Evolutionary conservation across 1,140 invertebrate species (phyloP).

Genomic region (Theocolax elegans): DNA sequence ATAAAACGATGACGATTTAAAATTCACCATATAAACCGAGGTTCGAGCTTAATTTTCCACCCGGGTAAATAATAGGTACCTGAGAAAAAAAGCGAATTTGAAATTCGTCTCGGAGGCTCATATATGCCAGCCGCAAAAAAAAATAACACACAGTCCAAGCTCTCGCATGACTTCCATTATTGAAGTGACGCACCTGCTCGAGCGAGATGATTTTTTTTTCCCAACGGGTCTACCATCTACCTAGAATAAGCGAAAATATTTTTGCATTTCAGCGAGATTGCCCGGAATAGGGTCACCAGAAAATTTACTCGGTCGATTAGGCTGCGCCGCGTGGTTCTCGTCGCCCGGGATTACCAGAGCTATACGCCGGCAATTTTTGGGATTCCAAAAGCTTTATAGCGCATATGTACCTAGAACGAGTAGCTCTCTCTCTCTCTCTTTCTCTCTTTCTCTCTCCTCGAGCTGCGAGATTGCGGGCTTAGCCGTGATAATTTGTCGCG

Average conservation of each 20-base stretch:
- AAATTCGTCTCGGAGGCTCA: too few relatives aligned
- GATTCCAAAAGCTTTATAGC: slow-evolving; percentile 39
- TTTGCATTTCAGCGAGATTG: slow-evolving; percentile 33
- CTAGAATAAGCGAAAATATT: slow-evolving; percentile 28
- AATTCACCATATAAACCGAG: too few relatives aligned
- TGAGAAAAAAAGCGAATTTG: too few relatives aligned
- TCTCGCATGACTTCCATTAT: slow-evolving; percentile 20
- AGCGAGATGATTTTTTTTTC: slow-evolving; percentile 13
- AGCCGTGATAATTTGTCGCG: slow-evolving; percentile 27
- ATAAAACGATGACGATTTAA: too few relatives aligned
- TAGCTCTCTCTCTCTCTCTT: too few relatives aligned
- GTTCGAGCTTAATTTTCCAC: too few relatives aligned
- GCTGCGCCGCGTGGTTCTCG: slow-evolving; percentile 11
- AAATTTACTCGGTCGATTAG: slow-evolving; percentile 43
- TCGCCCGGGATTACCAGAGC: slow-evolving; percentile 23
- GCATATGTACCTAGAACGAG: slow-evolving; percentile 24
- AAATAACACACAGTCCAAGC: too few relatives aligned
- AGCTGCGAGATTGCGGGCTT: slow-evolving; percentile 32
- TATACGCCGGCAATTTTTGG: slow-evolving; percentile 33
- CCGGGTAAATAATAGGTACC: too few relatives aligned
- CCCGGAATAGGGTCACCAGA: slow-evolving; percentile 20
- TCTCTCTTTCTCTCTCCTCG: background rate
- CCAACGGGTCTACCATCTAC: too few relatives aligned
- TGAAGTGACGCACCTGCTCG: slow-evolving; percentile 3
- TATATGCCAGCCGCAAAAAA: too few relatives aligned